phyloP scores from a whole-genome alignment of 2,888 invertebrate genomes.

The Steromphala cineraria region DNA sequence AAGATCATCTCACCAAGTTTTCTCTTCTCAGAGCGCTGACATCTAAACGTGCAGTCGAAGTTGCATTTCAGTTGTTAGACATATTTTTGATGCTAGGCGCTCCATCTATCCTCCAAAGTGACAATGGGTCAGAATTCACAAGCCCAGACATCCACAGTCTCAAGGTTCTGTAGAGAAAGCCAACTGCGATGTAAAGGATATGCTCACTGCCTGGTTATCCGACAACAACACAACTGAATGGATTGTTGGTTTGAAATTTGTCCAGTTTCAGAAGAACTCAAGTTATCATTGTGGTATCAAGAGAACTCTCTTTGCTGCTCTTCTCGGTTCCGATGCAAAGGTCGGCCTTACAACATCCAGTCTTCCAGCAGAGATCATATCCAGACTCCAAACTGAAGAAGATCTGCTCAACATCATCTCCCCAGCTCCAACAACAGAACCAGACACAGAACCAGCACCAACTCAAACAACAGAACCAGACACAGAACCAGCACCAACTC shows the following conservation, averaged over 20 bases:
- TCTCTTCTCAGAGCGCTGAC: background rate
- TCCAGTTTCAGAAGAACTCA: background rate
- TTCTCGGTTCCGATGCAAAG: background rate
- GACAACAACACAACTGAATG: background rate
- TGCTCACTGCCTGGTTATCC: background rate
- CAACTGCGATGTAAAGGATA: background rate
- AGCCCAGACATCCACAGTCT: too few species aligned
- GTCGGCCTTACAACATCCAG: background rate
- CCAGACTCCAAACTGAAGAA: conserved; percentile 6
- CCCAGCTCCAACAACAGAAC: background rate
- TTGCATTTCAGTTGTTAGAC: background rate
- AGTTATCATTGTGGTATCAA: background rate
- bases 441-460: background rate
- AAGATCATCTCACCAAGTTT: background rate
- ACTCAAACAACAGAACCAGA: background rate
- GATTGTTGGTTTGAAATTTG: background rate
- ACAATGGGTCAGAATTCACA: too few species aligned
- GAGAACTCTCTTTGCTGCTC: background rate
- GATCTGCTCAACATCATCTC: background rate
- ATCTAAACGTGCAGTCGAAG: background rate
- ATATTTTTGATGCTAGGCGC: background rate
- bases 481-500: too few species aligned
- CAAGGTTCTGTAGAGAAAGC: too few species aligned
- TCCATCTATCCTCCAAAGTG: too few species aligned
- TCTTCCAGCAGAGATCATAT: conserved; percentile 9